Percentiles rank a stretch among this genome's conserved stretches.
These are phyloP conservation scores for Muscidifurax raptorellus DNA, from an alignment of 1,140 invertebrate species.

Conservation along the genomic window DNA sequence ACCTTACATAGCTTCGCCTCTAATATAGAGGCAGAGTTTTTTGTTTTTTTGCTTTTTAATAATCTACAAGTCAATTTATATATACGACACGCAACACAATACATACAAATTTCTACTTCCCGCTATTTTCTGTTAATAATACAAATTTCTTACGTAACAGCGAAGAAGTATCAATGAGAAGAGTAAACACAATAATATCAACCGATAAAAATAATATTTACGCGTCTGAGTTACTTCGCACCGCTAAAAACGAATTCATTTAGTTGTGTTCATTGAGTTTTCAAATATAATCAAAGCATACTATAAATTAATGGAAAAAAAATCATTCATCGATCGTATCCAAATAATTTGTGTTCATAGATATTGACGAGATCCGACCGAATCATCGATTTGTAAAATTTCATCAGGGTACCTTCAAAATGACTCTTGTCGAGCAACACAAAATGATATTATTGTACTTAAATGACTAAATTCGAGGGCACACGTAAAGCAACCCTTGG, in stretches of 20 bases:
- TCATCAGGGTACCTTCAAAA: neutral
- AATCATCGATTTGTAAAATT: conserved; percentile 28
- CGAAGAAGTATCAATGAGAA: neutral
- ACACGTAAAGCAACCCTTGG: neutral
- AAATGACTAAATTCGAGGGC: conserved; percentile 26
- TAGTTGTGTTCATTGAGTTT: conserved; percentile 31
- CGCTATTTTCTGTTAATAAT: neutral
- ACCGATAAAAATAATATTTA: conserved; percentile 36
- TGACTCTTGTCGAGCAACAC: neutral
- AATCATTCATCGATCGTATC: neutral
- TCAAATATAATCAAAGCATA: conserved; percentile 23
- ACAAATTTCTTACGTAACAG: conserved; percentile 25
- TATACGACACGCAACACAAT: conserved; percentile 27
- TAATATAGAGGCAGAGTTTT: conserved; percentile 63
- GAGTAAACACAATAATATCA: conserved; percentile 41
- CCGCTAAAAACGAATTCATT: conserved; percentile 39
- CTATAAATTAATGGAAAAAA: conserved; percentile 23
- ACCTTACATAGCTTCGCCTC: conserved; percentile 52
- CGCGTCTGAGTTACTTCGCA: neutral
- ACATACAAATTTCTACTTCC: conserved; percentile 42
- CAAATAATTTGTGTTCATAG: neutral
- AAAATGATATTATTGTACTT: conserved; percentile 46
- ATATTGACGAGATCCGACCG: conserved; percentile 29
- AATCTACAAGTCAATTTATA: conserved; percentile 43
- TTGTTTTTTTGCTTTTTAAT: conserved; percentile 8